Conservation (phyloP, 2,797 vertebrate genomes). For the Odontamblyopus rebecca region DNA sequence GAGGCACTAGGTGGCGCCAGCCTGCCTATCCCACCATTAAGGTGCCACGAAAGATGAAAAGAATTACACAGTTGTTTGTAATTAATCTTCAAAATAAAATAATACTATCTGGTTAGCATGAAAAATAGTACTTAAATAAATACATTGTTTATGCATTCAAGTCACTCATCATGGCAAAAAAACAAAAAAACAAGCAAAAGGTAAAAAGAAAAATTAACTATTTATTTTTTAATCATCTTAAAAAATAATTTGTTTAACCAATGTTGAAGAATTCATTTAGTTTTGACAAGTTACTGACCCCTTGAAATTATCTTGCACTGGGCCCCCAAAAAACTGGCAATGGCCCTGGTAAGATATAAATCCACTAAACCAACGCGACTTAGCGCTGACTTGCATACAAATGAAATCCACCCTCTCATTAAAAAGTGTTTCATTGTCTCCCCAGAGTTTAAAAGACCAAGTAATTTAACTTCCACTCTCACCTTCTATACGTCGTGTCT, state of each 20-base stretch:
- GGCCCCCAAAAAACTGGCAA: background rate
- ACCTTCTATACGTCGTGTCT: constrained; percentile 35
- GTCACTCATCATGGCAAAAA: too few species aligned
- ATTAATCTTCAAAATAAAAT: too few species aligned
- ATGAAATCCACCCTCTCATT: constrained; percentile 41
- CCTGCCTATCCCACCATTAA: too few species aligned
- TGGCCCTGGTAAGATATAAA: background rate
- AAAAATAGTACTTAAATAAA: too few species aligned
- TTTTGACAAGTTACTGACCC: background rate
- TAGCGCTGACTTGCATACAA: constrained; percentile 18
- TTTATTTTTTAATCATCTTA: background rate
- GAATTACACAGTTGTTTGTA: too few species aligned
- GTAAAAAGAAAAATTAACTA: too few species aligned
- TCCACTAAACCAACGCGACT: constrained; percentile 30
- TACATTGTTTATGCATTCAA: too few species aligned
- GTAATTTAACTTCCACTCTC: constrained; percentile 53
- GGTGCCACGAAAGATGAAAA: too few species aligned
- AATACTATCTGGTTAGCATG: too few species aligned
- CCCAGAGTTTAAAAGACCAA: constrained; percentile 27
- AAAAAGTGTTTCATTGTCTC: constrained; percentile 24
- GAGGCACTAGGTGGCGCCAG: too few species aligned
- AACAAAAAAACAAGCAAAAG: too few species aligned
- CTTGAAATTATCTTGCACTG: background rate
- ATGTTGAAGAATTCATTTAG: background rate
- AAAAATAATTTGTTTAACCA: background rate